A percentile compares a stretch with the other conserved stretches of the same genome.
Evolutionary conservation across 2,888 invertebrate genomes (phyloP).

Genomic region (Geotrupes spiniger): DNA sequence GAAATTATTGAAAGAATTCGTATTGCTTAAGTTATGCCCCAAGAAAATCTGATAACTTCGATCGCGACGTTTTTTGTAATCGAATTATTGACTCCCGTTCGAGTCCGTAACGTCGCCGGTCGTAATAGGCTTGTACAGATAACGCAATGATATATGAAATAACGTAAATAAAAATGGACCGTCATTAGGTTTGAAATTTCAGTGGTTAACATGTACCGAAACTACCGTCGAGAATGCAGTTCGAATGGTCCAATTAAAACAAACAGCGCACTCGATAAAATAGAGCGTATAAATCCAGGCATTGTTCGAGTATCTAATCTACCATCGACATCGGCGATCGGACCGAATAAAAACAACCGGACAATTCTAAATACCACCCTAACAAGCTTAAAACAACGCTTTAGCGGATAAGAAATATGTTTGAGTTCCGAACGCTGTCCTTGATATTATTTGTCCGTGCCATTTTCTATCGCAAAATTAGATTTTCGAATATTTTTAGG

Average conservation of each 20-base stretch:
- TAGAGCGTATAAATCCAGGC: slow-evolving; percentile 48
- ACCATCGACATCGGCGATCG: slow-evolving; percentile 47
- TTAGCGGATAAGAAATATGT: background rate
- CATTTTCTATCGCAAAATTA: no score
- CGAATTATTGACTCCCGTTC: no score
- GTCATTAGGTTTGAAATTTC: slow-evolving; percentile 10
- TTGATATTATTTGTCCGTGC: no score
- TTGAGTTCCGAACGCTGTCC: no score
- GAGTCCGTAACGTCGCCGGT: no score
- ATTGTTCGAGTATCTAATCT: slow-evolving; percentile 50
- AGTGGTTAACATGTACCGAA: slow-evolving; percentile 24
- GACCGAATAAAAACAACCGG: slow-evolving; percentile 38
- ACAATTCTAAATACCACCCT: slow-evolving; percentile 46
- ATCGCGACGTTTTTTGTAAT: no score
- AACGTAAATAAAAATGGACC: slow-evolving; percentile 2
- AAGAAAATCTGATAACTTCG: no score
- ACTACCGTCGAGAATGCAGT: slow-evolving; percentile 33
- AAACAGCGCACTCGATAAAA: slow-evolving; percentile 42
- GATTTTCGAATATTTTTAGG: no score
- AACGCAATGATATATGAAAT: no score
- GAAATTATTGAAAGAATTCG: no score
- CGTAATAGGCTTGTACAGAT: no score
- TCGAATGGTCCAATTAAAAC: slow-evolving; percentile 42
- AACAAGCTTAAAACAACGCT: slow-evolving; percentile 42
- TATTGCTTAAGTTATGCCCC: no score